Conservation (phyloP, 1,140 invertebrate species). For the Cyclina sinensis region DNA sequence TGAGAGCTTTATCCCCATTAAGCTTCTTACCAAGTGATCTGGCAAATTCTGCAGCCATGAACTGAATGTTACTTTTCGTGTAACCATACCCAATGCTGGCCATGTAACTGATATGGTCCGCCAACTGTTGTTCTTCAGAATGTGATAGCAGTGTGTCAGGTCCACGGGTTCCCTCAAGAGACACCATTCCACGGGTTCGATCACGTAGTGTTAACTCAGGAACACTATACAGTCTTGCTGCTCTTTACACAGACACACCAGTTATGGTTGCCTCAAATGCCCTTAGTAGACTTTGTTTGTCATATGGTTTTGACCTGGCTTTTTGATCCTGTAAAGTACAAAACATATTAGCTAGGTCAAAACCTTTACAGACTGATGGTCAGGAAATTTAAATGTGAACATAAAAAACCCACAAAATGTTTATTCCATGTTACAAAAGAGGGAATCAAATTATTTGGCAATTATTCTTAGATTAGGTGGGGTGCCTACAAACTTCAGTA, state of each 20-base stretch:
- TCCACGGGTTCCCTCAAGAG: background rate
- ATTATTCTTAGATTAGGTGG: too few species aligned
- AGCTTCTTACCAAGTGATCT: conserved; percentile 16
- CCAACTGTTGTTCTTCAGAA: conserved; percentile 32
- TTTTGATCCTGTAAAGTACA: too few species aligned
- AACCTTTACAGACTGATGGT: too few species aligned
- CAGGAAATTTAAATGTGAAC: too few species aligned
- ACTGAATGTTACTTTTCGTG: background rate
- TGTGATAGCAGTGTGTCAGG: background rate
- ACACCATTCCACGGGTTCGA: conserved; percentile 5
- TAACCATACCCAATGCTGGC: conserved; percentile 54
- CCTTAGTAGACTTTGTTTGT: background rate
- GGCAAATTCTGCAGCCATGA: conserved; percentile 19
- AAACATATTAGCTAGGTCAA: too few species aligned
- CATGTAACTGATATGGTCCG: conserved; percentile 52
- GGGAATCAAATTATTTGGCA: too few species aligned
- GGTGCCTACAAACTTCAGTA: too few species aligned
- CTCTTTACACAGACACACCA: conserved; percentile 50
- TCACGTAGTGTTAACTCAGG: conserved; percentile 50
- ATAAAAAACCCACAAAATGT: too few species aligned
- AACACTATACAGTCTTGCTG: conserved; percentile 21
- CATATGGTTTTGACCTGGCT: background rate
- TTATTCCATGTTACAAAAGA: too few species aligned
- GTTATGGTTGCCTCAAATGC: background rate
- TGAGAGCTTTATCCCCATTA: background rate